These are phyloP conservation scores for Itoplectis maculator DNA, from an alignment of 2,888 invertebrate genomes.

Conservation along the genomic window DNA sequence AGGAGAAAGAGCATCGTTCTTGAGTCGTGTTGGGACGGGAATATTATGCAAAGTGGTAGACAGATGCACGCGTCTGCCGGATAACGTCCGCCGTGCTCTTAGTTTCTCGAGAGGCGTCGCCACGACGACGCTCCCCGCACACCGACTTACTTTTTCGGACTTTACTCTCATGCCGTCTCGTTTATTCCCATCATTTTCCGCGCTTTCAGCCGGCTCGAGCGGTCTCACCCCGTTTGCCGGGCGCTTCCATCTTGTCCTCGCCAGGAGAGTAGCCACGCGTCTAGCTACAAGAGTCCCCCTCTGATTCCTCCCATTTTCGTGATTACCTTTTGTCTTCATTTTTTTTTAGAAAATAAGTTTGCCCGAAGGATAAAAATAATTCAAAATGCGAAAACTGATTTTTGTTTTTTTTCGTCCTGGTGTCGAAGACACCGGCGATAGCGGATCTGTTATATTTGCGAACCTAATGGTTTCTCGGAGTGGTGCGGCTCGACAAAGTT, in stretches of 20 bases:
- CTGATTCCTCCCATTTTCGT: conserved; percentile 50
- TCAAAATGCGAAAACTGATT: conserved; percentile 45
- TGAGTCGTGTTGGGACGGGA: conserved; percentile 67
- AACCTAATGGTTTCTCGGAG: background rate
- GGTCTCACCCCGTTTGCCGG: conserved; percentile 50
- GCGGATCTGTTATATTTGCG: background rate
- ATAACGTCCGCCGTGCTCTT: conserved; percentile 65
- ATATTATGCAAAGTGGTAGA: conserved; percentile 79
- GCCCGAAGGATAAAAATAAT: conserved; percentile 16
- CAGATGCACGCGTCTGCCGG: conserved; percentile 74
- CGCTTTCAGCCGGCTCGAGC: conserved; percentile 62
- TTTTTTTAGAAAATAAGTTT: conserved; percentile 57
- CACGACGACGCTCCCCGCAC: conserved; percentile 31
- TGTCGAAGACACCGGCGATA: conserved; percentile 2
- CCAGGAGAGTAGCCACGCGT: conserved; percentile 57
- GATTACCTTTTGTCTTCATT: too few species aligned
- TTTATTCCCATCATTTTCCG: conserved; percentile 60
- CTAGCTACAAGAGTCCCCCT: conserved; percentile 44
- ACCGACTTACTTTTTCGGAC: conserved; percentile 56
- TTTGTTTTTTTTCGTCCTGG: background rate
- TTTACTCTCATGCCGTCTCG: conserved; percentile 53
- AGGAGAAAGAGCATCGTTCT: conserved; percentile 66
- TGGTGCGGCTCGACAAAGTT: background rate
- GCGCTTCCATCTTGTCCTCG: conserved; percentile 66
- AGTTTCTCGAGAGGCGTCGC: conserved; percentile 57